These are phyloP conservation scores for Julus scandinavius DNA, from an alignment of 2,888 invertebrate species.

Conservation along the genomic window DNA sequence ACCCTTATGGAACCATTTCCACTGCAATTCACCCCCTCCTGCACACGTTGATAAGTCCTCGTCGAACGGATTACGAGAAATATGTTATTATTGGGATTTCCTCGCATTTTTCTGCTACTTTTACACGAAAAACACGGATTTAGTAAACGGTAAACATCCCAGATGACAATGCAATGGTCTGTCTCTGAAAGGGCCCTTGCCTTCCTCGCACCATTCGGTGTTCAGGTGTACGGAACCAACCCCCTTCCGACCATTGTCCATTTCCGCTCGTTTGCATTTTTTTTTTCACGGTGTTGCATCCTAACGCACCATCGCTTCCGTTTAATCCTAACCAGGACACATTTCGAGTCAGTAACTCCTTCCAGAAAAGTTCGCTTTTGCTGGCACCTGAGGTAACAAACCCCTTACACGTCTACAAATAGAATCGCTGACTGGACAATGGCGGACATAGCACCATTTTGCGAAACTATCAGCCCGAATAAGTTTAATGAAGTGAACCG, in stretches of 20 bases:
- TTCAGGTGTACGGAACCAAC: not conserved
- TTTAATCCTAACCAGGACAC: constrained; percentile 6
- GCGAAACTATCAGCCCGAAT: not conserved
- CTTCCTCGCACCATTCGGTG: not conserved
- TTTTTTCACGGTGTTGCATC: not conserved
- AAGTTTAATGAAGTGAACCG: not conserved
- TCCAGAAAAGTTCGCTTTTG: not conserved
- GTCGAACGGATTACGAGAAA: not conserved
- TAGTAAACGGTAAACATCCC: not conserved
- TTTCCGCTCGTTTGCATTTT: constrained; percentile 37
- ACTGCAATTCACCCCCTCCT: no score
- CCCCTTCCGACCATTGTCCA: constrained; percentile 1
- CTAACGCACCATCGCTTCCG: constrained; percentile 36
- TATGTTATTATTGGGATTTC: not conserved
- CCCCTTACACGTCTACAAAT: not conserved
- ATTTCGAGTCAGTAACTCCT: constrained; percentile 1
- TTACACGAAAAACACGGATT: not conserved
- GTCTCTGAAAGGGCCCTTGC: not conserved
- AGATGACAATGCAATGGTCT: not conserved
- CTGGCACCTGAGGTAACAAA: not conserved
- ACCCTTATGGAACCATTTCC: not conserved
- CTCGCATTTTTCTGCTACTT: not conserved
- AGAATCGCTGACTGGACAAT: not conserved
- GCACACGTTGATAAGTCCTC: no score
- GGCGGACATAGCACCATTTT: not conserved